A percentile compares a stretch with the other conserved stretches of the same genome.
phyloP scores from a whole-genome alignment of 1,140 invertebrate species.

The Radopholus similis region DNA sequence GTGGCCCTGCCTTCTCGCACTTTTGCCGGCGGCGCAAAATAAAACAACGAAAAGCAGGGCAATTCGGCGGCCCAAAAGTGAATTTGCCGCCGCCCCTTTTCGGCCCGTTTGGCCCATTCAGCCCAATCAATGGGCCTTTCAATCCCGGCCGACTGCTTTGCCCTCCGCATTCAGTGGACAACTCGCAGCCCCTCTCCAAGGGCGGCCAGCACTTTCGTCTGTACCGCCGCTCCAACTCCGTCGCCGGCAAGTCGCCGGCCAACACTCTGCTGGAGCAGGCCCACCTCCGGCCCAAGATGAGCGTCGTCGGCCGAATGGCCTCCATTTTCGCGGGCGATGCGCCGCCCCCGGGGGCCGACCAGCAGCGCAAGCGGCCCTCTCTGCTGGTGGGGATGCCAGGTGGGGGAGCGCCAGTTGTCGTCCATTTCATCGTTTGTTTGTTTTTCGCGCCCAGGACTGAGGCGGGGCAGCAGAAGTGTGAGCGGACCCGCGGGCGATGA shows the following conservation, averaged over 20 bases:
- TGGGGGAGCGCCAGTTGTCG: neutral
- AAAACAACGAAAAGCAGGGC: too few species aligned
- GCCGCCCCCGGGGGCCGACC: neutral
- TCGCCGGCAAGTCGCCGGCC: conserved; percentile 4
- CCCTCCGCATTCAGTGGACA: too few species aligned
- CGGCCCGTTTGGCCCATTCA: too few species aligned
- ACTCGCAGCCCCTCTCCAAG: too few species aligned
- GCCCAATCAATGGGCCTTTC: too few species aligned
- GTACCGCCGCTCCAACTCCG: conserved; percentile 7
- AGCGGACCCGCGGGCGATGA: neutral
- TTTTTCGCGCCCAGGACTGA: neutral
- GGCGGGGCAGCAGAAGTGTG: neutral
- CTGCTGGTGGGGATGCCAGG: neutral
- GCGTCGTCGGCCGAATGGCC: conserved; percentile 6
- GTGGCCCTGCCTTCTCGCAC: too few species aligned
- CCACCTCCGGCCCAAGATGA: conserved; percentile 10
- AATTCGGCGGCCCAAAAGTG: too few species aligned
- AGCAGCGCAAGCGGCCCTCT: neutral
- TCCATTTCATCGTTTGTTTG: too few species aligned
- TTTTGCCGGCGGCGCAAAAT: too few species aligned
- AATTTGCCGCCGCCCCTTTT: too few species aligned
- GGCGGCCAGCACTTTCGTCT: conserved; percentile 7
- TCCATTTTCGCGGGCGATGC: conserved; percentile 9
- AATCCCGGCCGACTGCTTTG: too few species aligned
- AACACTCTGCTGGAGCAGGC: neutral